Conservation (phyloP, 2,888 invertebrate species). For the Polia nebulosa region DNA sequence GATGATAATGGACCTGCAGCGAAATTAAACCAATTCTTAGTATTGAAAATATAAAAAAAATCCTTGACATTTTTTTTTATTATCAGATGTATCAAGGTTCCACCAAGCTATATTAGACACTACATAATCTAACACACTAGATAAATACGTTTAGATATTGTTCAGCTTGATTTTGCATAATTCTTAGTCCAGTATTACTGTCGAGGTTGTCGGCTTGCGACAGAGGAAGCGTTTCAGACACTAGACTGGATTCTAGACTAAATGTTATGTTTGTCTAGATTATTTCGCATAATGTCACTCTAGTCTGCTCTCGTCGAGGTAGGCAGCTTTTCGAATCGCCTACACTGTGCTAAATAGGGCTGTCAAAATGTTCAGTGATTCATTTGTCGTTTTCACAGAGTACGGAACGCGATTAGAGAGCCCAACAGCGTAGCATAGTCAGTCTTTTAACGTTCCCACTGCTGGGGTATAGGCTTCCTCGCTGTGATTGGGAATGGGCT, state of each 20-base stretch:
- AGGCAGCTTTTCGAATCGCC: slow-evolving; percentile 50
- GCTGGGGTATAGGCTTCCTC: no score
- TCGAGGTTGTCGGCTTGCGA: slow-evolving; percentile 25
- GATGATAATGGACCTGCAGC: no score
- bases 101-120: slow-evolving; percentile 1
- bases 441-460: no score
- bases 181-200: slow-evolving; percentile 10
- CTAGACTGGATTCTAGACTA: slow-evolving; percentile 40
- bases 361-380: slow-evolving; percentile 42
- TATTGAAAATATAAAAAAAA: slow-evolving; percentile 12
- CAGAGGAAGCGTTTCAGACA: slow-evolving; percentile 36
- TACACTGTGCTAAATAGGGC: slow-evolving; percentile 47
- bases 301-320: slow-evolving; percentile 39
- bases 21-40: slow-evolving; percentile 17
- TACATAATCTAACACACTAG: slow-evolving; percentile 4
- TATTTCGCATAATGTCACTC: slow-evolving; percentile 42
- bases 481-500: no score
- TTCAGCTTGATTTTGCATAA: slow-evolving; percentile 23
- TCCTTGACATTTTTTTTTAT: slow-evolving; percentile 36
- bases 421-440: no score
- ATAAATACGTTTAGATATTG: slow-evolving; percentile 21
- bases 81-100: slow-evolving; percentile 29
- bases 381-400: slow-evolving; percentile 17
- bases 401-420: not conserved
- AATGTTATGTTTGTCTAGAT: slow-evolving; percentile 31